These are phyloP conservation scores for Rotaria macrura DNA, from an alignment of 2,888 invertebrate genomes.

Conservation along the genomic window DNA sequence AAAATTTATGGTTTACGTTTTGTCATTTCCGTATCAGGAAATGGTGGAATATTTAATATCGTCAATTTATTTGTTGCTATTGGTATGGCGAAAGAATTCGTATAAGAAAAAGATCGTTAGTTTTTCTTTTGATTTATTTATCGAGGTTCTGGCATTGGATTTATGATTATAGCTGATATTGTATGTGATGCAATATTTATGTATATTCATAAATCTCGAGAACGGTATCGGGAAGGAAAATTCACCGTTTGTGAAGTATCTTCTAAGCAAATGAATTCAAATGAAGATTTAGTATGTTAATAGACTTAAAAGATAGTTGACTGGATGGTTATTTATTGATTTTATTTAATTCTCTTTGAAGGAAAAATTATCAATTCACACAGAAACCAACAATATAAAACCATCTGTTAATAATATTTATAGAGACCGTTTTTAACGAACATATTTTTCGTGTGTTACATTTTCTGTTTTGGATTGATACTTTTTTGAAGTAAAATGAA, in stretches of 20 bases:
- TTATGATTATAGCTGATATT: constrained; percentile 30
- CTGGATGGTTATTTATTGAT: neutral
- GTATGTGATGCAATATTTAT: constrained; percentile 30
- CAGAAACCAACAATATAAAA: neutral
- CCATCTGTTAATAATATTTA: neutral
- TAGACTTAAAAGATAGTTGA: neutral
- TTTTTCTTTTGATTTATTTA: neutral
- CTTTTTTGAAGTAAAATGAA: too few relatives aligned
- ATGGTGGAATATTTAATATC: constrained; percentile 52
- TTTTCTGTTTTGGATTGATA: too few relatives aligned
- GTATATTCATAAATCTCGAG: constrained; percentile 22
- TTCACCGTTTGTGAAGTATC: neutral
- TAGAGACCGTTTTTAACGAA: neutral
- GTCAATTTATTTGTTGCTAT: constrained; percentile 52
- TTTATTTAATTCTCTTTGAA: neutral
- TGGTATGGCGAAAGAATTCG: constrained; percentile 36
- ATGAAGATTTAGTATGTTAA: neutral
- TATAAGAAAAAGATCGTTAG: too few relatives aligned
- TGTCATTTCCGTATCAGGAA: constrained; percentile 51
- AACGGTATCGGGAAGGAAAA: constrained; percentile 17
- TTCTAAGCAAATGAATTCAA: neutral
- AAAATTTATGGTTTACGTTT: constrained; percentile 53
- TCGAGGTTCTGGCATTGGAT: constrained; percentile 26
- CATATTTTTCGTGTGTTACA: neutral
- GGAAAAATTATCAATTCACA: neutral